A percentile compares a stretch with the other conserved stretches of the same genome.
Conservation (phyloP, 2,113 vertebrate genomes). For the Jaculus jaculus region DNA sequence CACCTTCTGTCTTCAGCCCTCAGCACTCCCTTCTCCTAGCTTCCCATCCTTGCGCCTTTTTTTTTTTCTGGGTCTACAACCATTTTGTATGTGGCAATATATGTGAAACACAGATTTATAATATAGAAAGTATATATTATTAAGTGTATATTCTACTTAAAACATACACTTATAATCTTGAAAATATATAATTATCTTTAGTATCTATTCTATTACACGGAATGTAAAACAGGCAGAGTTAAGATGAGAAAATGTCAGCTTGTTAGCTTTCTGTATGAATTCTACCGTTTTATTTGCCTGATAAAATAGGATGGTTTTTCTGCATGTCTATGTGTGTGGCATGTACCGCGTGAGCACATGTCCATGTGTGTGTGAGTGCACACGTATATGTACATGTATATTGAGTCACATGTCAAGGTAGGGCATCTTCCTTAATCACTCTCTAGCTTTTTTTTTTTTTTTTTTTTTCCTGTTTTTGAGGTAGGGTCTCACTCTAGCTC, state of each 20-base stretch:
- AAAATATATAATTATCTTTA: neutral
- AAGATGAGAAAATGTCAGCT: neutral
- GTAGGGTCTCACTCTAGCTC: too few relatives aligned
- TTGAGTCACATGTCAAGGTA: too few relatives aligned
- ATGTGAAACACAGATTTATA: neutral
- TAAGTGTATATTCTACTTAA: neutral
- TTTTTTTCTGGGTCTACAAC: neutral
- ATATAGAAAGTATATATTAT: neutral
- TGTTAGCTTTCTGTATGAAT: neutral
- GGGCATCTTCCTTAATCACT: too few relatives aligned
- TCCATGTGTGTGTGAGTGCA: too few relatives aligned
- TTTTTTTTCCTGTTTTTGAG: too few relatives aligned
- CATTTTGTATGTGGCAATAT: neutral
- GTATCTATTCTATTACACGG: neutral
- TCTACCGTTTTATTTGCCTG: neutral
- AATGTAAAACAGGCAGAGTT: neutral
- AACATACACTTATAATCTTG: neutral
- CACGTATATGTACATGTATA: too few relatives aligned
- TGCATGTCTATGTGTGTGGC: too few relatives aligned
- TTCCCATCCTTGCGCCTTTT: neutral
- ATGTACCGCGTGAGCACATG: too few relatives aligned
- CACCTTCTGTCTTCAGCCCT: too few relatives aligned
- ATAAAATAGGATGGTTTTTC: neutral
- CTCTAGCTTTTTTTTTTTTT: too few relatives aligned
- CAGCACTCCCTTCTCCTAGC: neutral